Percentiles rank a stretch among this genome's conserved stretches.
These are phyloP conservation scores for Falco punctatus DNA, from an alignment of 2,113 vertebrate genomes.

Conservation along the genomic window DNA sequence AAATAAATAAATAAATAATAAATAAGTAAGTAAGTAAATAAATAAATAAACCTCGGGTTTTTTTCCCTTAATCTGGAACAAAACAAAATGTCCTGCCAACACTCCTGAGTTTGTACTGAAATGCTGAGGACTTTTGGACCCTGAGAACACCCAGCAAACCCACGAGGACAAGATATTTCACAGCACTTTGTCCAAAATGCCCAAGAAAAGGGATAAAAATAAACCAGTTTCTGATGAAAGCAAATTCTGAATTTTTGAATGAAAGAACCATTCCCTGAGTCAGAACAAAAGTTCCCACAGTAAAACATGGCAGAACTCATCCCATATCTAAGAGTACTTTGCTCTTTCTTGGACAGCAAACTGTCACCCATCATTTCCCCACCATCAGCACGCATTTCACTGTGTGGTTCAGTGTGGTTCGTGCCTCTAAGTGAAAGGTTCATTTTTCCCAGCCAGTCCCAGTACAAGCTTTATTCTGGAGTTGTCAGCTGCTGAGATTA, in stretches of 20 bases:
- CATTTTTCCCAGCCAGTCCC: neutral
- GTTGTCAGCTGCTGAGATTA: neutral
- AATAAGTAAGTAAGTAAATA: too few species aligned
- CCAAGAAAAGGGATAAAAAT: constrained; percentile 17
- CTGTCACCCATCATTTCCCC: neutral
- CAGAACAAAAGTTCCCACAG: neutral
- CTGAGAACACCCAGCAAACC: neutral
- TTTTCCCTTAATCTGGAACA: neutral
- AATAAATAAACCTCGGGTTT: neutral
- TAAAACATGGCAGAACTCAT: neutral
- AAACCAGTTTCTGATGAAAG: neutral
- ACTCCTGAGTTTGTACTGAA: constrained; percentile 3
- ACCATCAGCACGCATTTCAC: neutral
- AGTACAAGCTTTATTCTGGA: neutral
- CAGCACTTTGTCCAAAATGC: neutral
- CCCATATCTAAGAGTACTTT: neutral
- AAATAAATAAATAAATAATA: too few species aligned
- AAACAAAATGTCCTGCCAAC: constrained; percentile 58
- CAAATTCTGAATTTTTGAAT: neutral
- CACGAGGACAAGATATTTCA: neutral
- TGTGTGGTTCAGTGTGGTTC: neutral
- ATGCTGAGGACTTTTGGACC: constrained; percentile 2
- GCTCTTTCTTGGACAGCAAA: neutral
- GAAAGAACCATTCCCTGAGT: neutral
- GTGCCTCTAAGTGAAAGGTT: neutral